Evolutionary conservation across 2,888 invertebrate species (phyloP).

Genomic region (Andrena bucephala): DNA sequence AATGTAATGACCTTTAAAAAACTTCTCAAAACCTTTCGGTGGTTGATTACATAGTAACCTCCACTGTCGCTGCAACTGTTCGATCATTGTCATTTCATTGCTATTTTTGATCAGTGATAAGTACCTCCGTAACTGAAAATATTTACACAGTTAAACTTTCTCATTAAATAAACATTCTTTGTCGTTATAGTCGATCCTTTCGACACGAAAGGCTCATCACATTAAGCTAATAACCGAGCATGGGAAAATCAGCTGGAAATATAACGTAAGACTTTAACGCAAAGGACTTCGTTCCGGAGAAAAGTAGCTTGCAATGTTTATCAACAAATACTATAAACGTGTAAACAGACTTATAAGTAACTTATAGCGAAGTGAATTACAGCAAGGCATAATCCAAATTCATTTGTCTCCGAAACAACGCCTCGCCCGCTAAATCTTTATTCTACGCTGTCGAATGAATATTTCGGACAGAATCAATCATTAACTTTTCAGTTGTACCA

Average conservation of each 20-base stretch:
- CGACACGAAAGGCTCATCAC: too few species aligned
- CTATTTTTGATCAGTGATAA: constrained; percentile 81
- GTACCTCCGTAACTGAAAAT: constrained; percentile 82
- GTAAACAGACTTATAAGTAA: neutral
- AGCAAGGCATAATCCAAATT: neutral
- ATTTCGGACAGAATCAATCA: too few species aligned
- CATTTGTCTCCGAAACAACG: neutral
- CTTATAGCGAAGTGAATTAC: neutral
- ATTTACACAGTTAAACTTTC: neutral
- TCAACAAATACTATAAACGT: neutral
- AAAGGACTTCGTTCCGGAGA: too few species aligned
- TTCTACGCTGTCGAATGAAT: too few species aligned
- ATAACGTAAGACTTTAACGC: too few species aligned
- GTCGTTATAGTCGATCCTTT: neutral
- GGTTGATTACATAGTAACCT: constrained; percentile 90
- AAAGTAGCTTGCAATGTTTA: too few species aligned
- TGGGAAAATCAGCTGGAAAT: too few species aligned
- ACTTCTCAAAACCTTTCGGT: constrained; percentile 98
- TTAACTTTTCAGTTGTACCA: neutral
- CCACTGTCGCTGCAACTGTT: constrained; percentile 88
- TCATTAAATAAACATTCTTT: neutral
- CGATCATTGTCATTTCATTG: constrained; percentile 86
- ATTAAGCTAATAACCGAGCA: too few species aligned
- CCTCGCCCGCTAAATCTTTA: too few species aligned
- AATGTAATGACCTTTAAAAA: constrained; percentile 88